These are phyloP conservation scores for Drosophila limbata DNA, from an alignment of 2,888 invertebrate species.

Conservation along the genomic window DNA sequence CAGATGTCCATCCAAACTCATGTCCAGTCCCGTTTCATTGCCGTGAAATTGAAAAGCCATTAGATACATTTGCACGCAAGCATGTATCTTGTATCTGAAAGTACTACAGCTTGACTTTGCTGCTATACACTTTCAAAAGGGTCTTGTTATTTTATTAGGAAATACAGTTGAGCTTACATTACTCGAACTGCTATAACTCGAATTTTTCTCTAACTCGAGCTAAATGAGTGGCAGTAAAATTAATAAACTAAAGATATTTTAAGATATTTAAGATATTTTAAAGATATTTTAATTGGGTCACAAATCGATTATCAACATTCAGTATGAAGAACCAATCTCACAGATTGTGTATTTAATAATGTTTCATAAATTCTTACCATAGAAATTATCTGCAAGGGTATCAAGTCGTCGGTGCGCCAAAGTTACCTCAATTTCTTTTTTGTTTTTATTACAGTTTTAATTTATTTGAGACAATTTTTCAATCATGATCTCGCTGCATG, in stretches of 20 bases:
- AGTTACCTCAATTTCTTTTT: constrained; percentile 4
- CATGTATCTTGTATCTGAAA: constrained; percentile 22
- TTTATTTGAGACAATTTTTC: constrained; percentile 78
- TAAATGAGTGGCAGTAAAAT: no score
- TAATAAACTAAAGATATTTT: no score
- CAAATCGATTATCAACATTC: no score
- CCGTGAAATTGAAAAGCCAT: constrained; percentile 73
- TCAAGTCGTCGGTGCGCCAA: background rate
- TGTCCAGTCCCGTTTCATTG: constrained; percentile 20
- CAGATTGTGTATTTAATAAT: no score
- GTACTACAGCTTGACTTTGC: constrained; percentile 20
- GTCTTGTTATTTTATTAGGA: background rate
- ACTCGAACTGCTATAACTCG: no score
- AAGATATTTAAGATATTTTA: no score
- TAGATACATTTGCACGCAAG: constrained; percentile 43
- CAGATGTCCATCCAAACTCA: background rate
- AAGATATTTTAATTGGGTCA: no score
- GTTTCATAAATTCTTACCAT: no score
- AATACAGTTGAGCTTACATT: no score
- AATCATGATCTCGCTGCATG: constrained; percentile 65
- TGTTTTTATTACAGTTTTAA: constrained; percentile 79
- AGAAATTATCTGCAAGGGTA: background rate
- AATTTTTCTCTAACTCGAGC: no score
- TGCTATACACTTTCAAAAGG: background rate
- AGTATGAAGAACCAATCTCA: no score